These are phyloP conservation scores for Antheraea pernyi DNA, from an alignment of 1,140 invertebrate species.

Conservation along the genomic window DNA sequence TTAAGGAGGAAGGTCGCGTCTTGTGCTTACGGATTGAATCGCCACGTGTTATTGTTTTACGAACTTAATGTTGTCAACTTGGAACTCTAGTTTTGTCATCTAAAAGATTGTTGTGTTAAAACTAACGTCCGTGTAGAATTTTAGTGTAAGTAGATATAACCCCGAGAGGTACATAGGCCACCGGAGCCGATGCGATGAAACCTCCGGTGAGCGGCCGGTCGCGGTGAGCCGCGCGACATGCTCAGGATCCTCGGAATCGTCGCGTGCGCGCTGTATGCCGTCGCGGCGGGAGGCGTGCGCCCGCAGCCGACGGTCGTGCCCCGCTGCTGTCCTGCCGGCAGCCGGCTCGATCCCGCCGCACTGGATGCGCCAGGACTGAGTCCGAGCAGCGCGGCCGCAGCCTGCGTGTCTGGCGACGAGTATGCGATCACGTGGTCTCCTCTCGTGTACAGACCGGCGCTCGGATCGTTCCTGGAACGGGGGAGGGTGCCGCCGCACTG, in stretches of 20 bases:
- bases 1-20: slow-evolving; percentile 36
- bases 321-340: slow-evolving; percentile 77
- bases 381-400: slow-evolving; percentile 20
- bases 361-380: slow-evolving; percentile 29
- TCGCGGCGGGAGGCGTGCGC: slow-evolving; percentile 31
- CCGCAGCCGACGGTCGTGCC: slow-evolving; percentile 63
- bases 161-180: background rate
- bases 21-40: background rate
- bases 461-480: slow-evolving; percentile 41
- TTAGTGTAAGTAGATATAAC: background rate
- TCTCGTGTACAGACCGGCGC: slow-evolving; percentile 76
- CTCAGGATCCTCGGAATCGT: slow-evolving; percentile 12
- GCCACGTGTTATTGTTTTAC: slow-evolving; percentile 37
- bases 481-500: slow-evolving; percentile 73
- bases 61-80: background rate
- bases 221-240: slow-evolving; percentile 30
- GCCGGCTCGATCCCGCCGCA: slow-evolving; percentile 52
- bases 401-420: slow-evolving; percentile 39
- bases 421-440: slow-evolving; percentile 66
- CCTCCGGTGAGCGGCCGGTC: slow-evolving; percentile 17
- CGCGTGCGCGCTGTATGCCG: slow-evolving; percentile 34
- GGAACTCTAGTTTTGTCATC: background rate
- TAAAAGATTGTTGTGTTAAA: background rate
- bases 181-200: background rate
- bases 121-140: background rate